Base-by-base conservation (phyloP, 2,888 invertebrate species). In the Heliconius erato region DNA sequence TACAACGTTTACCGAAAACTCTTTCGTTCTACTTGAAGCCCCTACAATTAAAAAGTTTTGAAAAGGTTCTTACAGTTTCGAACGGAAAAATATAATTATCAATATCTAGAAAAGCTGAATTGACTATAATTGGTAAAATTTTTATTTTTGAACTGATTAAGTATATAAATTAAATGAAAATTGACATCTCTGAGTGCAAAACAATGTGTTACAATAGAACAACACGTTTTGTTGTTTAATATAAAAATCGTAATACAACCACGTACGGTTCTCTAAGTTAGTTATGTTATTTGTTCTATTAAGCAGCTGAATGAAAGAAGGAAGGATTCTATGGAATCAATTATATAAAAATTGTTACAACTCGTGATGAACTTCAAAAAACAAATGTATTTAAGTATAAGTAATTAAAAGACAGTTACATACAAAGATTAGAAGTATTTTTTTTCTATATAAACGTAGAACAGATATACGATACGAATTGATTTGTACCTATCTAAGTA, bases 41-140 rank as follows among this genome's bases (percentile, higher is more conserved):
- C 65, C 76, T 79, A 84, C 84, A 84, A 84, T 84, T 84, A 84
- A 84, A 84, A 84, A 84, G 84, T 84, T 84, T 79, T 74, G 63
- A 59, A 35, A 65, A 49, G 76, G 69, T 74, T 74, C n/a, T 63
- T n/a, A 63, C n/a, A 12, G 0, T 68, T 63, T 35, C 32, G 23
- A 79, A 74, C 32, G 35, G 26, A 59, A 32, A 79, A 81, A 79
- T 40, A 78, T 23, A 40, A 40, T 26, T 65, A 14, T 16, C 19
- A 23, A 23, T 54, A 54, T 7, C 9, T 77, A 14, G 19, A 35
- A 12, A 35, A 65, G 9, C 26, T 65, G 26, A 35, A 49, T 67
- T 23, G 14, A 44, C 26, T 40, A 16, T 19, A 35, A 44, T 67
- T 19, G 12, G 40, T 26, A 9, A 7, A 19, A 7, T n/a, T 59